phyloP scores from a whole-genome alignment of 2,797 vertebrate genomes.

The Poecilia picta region DNA sequence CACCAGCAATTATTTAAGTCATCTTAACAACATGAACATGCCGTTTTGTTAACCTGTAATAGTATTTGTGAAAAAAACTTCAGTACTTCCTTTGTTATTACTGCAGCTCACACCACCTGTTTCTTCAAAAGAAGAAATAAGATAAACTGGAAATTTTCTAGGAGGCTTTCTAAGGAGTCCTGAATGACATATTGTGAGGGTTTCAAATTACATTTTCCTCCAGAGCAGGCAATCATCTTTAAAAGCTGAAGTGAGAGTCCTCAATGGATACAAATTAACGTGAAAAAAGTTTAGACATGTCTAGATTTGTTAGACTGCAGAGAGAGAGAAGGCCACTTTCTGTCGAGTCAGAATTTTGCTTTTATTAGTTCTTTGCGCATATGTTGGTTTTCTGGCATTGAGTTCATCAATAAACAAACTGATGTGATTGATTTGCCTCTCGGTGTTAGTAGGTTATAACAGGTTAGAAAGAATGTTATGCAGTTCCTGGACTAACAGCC shows the following conservation, averaged over 20 bases:
- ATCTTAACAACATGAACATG: neutral
- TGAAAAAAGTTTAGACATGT: slow-evolving; percentile 11
- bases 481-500: slow-evolving; percentile 2
- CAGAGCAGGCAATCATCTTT: slow-evolving; percentile 12
- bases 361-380: too few relatives aligned
- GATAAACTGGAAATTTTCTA: slow-evolving; percentile 9
- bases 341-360: too few relatives aligned
- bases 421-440: slow-evolving; percentile 34
- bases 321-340: neutral
- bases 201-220: slow-evolving; percentile 8
- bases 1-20: neutral
- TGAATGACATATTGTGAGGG: slow-evolving; percentile 7
- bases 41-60: neutral
- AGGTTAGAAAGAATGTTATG: slow-evolving; percentile 13
- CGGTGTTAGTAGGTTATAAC: slow-evolving; percentile 38
- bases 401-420: slow-evolving; percentile 5
- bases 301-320: slow-evolving; percentile 7
- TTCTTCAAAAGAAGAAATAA: slow-evolving; percentile 1
- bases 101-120: neutral
- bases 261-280: slow-evolving; percentile 9
- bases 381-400: slow-evolving; percentile 1
- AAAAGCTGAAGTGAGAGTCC: slow-evolving; percentile 14
- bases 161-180: neutral
- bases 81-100: neutral
- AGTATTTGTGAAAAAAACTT: neutral